These are phyloP conservation scores for Girardinus metallicus DNA, from an alignment of 2,797 vertebrate genomes.

Conservation along the genomic window DNA sequence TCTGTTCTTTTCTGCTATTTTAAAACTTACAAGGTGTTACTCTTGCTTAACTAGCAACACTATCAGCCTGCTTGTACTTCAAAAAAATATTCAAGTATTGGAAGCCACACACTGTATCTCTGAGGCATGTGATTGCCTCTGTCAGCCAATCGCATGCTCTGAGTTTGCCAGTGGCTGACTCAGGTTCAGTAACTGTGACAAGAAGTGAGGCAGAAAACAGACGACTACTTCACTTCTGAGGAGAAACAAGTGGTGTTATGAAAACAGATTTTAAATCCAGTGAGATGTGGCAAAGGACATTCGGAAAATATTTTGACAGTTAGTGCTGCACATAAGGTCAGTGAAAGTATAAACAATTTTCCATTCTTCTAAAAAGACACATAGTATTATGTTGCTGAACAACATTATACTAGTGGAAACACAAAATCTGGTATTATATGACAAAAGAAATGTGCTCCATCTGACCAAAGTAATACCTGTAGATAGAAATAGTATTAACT, in stretches of 20 bases:
- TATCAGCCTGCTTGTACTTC: constrained; percentile 28
- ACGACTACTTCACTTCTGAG: constrained; percentile 17
- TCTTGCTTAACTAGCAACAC: constrained; percentile 35
- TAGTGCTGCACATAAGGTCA: not conserved
- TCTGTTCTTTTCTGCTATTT: constrained; percentile 31
- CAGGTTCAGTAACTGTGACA: constrained; percentile 54
- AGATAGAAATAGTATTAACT: not conserved
- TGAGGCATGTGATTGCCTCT: constrained; percentile 75
- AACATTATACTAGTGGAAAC: not conserved
- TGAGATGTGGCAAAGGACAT: not conserved
- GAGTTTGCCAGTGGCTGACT: constrained; percentile 50
- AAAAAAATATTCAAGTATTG: constrained; percentile 70
- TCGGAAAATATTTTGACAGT: not conserved
- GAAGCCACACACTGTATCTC: constrained; percentile 64
- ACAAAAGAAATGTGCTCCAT: not conserved
- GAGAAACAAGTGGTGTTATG: not conserved
- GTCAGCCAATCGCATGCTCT: constrained; percentile 66
- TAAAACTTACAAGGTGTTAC: constrained; percentile 27
- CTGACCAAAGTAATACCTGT: not conserved
- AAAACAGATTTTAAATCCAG: constrained; percentile 1
- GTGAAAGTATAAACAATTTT: not conserved
- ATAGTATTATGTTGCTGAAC: not conserved
- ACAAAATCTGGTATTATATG: not conserved
- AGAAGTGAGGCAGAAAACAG: constrained; percentile 40
- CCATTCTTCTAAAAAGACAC: not conserved